Evolutionary conservation across 2,888 invertebrate genomes (phyloP).

Genomic region (Drosophila nr. medialis): DNA sequence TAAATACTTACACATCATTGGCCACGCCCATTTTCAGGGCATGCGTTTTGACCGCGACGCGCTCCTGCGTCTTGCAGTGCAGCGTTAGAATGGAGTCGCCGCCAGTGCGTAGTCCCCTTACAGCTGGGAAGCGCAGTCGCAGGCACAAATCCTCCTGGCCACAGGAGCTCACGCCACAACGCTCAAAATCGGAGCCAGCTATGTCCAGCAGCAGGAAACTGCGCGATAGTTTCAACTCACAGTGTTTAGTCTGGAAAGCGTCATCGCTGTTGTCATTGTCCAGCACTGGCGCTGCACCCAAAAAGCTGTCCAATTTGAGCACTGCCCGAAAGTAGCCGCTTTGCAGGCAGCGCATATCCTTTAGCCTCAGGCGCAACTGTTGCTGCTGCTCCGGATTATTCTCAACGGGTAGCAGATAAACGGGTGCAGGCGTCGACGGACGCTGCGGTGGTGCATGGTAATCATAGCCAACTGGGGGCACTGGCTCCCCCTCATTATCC

Average conservation of each 20-base stretch:
- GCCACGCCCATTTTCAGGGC: slow-evolving; percentile 84
- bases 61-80: slow-evolving; percentile 86
- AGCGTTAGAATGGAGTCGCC: slow-evolving; percentile 86
- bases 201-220: slow-evolving; percentile 84
- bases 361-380: slow-evolving; percentile 77
- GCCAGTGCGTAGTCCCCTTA: slow-evolving; percentile 86
- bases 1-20: slow-evolving; percentile 84
- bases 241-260: slow-evolving; percentile 66
- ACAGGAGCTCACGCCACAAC: slow-evolving; percentile 86
- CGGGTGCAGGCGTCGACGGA: slow-evolving; percentile 71
- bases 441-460: slow-evolving; percentile 67
- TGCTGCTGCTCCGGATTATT: slow-evolving; percentile 16
- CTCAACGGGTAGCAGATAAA: slow-evolving; percentile 64
- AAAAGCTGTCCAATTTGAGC: slow-evolving; percentile 83
- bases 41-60: slow-evolving; percentile 85
- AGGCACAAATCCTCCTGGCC: slow-evolving; percentile 86
- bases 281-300: slow-evolving; percentile 82
- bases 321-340: slow-evolving; percentile 83
- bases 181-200: slow-evolving; percentile 85
- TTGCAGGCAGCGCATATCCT: slow-evolving; percentile 83
- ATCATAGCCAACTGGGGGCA: slow-evolving; percentile 68
- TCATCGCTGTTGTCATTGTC: slow-evolving; percentile 82
- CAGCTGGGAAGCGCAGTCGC: slow-evolving; percentile 86
- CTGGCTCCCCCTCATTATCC: slow-evolving; percentile 37
- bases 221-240: slow-evolving; percentile 79